phyloP scores from a whole-genome alignment of 2,113 vertebrate genomes.

The Actinemys pallida region DNA sequence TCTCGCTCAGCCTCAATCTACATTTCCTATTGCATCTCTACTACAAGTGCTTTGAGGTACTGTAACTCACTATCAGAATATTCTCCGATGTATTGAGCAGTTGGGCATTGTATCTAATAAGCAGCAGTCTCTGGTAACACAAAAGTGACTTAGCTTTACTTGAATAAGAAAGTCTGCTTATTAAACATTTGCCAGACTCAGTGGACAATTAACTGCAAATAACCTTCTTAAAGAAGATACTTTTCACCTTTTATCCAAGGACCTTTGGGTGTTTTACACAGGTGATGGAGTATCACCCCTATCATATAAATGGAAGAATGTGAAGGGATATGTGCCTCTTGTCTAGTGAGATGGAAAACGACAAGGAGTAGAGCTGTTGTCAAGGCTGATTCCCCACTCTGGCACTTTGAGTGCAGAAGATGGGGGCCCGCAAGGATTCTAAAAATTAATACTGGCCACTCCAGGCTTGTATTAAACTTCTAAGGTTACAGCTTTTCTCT shows the following conservation, averaged over 20 bases:
- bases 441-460: too few species aligned
- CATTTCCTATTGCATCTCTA: not conserved
- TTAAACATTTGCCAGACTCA: slow-evolving; percentile 21
- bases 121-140: not conserved
- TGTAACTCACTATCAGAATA: not conserved
- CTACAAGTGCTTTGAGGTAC: not conserved
- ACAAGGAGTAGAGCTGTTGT: not conserved
- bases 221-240: not conserved
- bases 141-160: not conserved
- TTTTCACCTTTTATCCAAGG: not conserved
- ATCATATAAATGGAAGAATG: not conserved
- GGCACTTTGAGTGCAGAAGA: too few species aligned
- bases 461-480: too few species aligned
- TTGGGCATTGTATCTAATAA: not conserved
- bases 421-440: too few species aligned
- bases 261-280: not conserved
- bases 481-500: too few species aligned
- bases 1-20: not conserved
- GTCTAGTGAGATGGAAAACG: not conserved
- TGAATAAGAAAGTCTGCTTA: not conserved
- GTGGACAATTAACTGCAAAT: slow-evolving; percentile 23
- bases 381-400: too few species aligned
- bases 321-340: not conserved
- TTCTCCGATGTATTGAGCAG: not conserved
- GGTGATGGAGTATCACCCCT: not conserved